phyloP scores from a whole-genome alignment of 2,113 vertebrate genomes.

The Carettochelys insculpta region DNA sequence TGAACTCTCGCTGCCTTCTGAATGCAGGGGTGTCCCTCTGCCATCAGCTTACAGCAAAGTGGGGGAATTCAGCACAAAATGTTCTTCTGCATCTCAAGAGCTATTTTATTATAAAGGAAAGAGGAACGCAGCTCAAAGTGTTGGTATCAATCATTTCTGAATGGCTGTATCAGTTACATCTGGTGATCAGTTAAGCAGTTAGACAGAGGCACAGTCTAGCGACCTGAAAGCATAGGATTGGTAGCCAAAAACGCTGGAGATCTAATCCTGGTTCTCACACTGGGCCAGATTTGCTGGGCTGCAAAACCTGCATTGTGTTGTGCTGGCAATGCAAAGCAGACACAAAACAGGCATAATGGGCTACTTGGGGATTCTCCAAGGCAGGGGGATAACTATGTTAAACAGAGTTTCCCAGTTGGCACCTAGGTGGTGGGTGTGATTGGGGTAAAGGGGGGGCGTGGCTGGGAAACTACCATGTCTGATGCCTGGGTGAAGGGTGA shows the following conservation, averaged over 20 bases:
- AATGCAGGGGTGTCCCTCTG: not conserved
- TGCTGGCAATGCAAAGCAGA: not conserved
- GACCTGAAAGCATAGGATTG: not conserved
- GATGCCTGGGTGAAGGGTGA: not conserved
- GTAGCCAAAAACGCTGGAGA: not conserved
- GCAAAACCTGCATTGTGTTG: not conserved
- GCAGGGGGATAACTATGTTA: not conserved
- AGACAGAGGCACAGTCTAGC: not conserved
- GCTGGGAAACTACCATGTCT: not conserved
- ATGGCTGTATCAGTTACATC: not conserved
- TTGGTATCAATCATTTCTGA: not conserved
- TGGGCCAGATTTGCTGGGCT: not conserved
- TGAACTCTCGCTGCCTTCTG: not conserved
- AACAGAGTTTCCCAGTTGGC: not conserved
- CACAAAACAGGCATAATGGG: not conserved
- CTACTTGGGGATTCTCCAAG: not conserved
- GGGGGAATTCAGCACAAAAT: not conserved
- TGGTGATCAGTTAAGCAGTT: not conserved
- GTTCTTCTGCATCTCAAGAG: not conserved
- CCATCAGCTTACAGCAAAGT: not conserved
- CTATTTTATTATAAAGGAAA: not conserved
- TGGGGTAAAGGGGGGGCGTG: not conserved
- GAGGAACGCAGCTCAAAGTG: not conserved
- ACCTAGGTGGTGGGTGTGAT: not conserved
- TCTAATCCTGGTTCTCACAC: not conserved